Evolutionary conservation across 2,888 invertebrate species (phyloP).

Genomic region (Ophonus ardosiacus): DNA sequence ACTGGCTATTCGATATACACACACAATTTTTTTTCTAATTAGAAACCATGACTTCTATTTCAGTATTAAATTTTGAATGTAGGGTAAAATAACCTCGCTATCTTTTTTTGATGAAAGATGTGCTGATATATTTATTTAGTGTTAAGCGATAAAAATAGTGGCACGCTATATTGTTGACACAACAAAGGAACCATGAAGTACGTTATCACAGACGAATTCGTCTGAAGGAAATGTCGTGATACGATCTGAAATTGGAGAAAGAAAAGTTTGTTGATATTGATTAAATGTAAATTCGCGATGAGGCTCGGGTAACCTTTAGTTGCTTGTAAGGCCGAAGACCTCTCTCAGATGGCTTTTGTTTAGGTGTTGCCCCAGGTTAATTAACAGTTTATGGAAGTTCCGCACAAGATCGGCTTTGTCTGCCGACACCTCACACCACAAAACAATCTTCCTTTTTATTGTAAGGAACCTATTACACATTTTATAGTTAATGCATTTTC

Average conservation of each 20-base stretch:
- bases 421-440: background rate
- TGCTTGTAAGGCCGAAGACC: slow-evolving; percentile 29
- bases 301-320: slow-evolving; percentile 31
- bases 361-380: slow-evolving; percentile 32
- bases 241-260: slow-evolving; percentile 7
- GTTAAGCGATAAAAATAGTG: slow-evolving; percentile 12
- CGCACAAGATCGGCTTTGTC: background rate
- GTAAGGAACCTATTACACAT: background rate
- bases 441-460: background rate
- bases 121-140: slow-evolving; percentile 17
- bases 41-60: too few species aligned
- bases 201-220: slow-evolving; percentile 27
- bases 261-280: slow-evolving; percentile 28
- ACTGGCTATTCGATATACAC: too few species aligned
- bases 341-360: slow-evolving; percentile 16
- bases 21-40: too few species aligned
- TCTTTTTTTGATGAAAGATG: background rate
- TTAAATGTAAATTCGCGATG: slow-evolving; percentile 38
- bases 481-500: too few species aligned
- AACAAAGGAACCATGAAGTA: slow-evolving; percentile 6
- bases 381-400: slow-evolving; percentile 42
- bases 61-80: background rate
- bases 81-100: background rate
- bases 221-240: slow-evolving; percentile 2
- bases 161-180: slow-evolving; percentile 35